Conservation (phyloP, 2,888 invertebrate species). For the Erannis defoliaria region DNA sequence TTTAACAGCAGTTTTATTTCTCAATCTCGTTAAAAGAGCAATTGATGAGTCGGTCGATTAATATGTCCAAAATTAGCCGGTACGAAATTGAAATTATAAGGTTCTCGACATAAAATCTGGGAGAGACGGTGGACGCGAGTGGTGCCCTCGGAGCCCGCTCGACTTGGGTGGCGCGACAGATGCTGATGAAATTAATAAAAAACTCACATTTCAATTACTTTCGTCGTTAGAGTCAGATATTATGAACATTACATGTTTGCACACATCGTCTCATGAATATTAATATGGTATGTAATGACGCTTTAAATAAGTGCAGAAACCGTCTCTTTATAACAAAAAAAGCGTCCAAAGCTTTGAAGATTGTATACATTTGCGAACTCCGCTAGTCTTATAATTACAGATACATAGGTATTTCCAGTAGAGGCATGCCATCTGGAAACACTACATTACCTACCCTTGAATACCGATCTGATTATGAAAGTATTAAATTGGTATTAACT, state of each 20-base stretch:
- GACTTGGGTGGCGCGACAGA: conserved; percentile 73
- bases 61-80: conserved; percentile 53
- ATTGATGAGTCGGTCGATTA: conserved; percentile 56
- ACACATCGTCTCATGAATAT: conserved; percentile 69
- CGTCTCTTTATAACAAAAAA: background rate
- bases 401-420: no score
- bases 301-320: conserved; percentile 11
- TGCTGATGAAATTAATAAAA: conserved; percentile 64
- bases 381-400: no score
- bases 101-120: conserved; percentile 43
- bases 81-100: conserved; percentile 60
- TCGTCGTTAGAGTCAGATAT: conserved; percentile 65
- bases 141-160: conserved; percentile 42
- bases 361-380: background rate
- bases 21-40: conserved; percentile 54
- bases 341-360: background rate
- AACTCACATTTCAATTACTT: conserved; percentile 70
- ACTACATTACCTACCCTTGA: no score
- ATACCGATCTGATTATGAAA: no score
- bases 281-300: conserved; percentile 50
- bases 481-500: no score
- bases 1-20: conserved; percentile 48
- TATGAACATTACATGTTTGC: conserved; percentile 55
- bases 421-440: no score
- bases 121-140: conserved; percentile 38